Percentiles rank a stretch among this genome's conserved stretches.
These are phyloP conservation scores for Bursaphelenchus okinawaensis DNA, from an alignment of 2,888 invertebrate species.

Conservation along the genomic window DNA sequence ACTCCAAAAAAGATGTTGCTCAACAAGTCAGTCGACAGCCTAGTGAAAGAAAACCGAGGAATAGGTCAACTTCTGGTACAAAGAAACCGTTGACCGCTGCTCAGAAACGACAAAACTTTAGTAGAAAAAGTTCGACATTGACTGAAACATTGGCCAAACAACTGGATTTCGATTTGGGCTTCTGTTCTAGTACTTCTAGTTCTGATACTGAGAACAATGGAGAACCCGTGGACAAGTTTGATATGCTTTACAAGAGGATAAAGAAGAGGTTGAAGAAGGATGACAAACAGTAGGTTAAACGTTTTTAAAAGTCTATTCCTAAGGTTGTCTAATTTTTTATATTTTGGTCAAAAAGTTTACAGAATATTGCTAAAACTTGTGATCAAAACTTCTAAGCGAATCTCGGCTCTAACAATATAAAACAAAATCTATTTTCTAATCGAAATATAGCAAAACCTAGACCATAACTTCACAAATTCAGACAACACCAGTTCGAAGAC, in stretches of 20 bases:
- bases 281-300: background rate
- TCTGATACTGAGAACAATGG: background rate
- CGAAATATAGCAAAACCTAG: background rate
- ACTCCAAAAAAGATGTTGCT: background rate
- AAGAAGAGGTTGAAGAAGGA: slow-evolving; percentile 1
- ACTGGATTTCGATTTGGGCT: background rate
- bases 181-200: background rate
- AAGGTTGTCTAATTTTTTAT: too few species aligned
- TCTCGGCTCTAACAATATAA: too few species aligned
- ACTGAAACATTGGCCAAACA: background rate
- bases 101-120: background rate
- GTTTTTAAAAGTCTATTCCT: too few species aligned
- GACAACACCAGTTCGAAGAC: background rate
- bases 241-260: background rate
- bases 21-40: background rate
- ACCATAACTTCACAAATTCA: too few species aligned
- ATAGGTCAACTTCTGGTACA: background rate
- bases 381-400: too few species aligned
- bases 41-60: background rate
- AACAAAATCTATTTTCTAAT: too few species aligned
- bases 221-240: background rate
- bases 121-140: background rate
- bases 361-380: too few species aligned
- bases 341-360: background rate
- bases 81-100: background rate